These are phyloP conservation scores for Epizoanthus rinbou DNA, from an alignment of 92 coral and sea anemone genomes.

Conservation along the genomic window DNA sequence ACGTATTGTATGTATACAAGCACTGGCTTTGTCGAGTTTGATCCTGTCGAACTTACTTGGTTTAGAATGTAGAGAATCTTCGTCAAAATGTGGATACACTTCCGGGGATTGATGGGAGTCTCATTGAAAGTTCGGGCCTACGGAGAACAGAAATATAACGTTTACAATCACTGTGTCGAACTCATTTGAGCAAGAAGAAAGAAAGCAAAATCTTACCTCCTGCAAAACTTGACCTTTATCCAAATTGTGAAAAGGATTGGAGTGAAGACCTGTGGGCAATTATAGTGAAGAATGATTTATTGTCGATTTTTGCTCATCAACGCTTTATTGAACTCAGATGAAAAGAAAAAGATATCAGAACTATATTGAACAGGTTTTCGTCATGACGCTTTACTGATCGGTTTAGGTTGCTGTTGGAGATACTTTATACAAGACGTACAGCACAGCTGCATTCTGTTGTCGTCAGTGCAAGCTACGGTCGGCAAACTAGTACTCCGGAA, in stretches of 20 bases:
- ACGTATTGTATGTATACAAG: no score
- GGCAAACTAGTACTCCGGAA: no score
- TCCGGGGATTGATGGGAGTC: constrained; percentile 93
- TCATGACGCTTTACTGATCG: no score
- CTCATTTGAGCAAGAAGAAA: not conserved
- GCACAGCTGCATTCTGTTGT: no score
- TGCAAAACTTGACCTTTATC: constrained; percentile 95
- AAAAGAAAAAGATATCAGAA: not conserved
- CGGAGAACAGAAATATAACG: not conserved
- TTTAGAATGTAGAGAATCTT: constrained; percentile 97
- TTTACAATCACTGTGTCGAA: not conserved
- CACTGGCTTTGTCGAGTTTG: no score
- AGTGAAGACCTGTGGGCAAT: constrained; percentile 55
- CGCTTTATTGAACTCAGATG: not conserved
- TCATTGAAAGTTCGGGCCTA: constrained; percentile 97
- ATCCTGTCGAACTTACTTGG: constrained; percentile 59
- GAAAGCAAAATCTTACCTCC: constrained; percentile 75
- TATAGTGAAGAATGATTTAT: not conserved
- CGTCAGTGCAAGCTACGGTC: no score
- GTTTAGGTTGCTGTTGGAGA: no score
- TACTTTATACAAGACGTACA: no score
- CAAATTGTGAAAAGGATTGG: constrained; percentile 94
- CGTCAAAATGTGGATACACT: constrained; percentile 95
- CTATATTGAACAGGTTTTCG: no score
- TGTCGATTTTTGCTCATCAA: not conserved